Evolutionary conservation across 2,888 invertebrate species (phyloP).

Genomic region (Physocephala rufipes): DNA sequence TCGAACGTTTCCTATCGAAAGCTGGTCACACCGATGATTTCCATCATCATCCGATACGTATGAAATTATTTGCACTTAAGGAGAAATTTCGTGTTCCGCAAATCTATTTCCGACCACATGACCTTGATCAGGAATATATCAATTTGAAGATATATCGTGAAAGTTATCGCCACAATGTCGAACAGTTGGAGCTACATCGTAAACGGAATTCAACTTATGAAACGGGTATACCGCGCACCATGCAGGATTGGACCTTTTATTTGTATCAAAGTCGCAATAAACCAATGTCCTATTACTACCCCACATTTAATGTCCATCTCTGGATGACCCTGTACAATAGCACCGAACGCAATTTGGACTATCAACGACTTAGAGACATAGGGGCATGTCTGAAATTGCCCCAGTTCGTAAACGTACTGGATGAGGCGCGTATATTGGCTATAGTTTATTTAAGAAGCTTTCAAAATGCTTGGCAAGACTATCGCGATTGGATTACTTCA

Average conservation of each 20-base stretch:
- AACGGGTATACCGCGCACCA: conserved; percentile 53
- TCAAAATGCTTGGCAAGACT: conserved; percentile 57
- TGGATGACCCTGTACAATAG: conserved; percentile 62
- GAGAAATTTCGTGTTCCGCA: conserved; percentile 54
- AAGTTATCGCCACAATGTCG: conserved; percentile 59
- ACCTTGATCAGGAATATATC: conserved; percentile 56
- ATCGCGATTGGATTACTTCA: conserved; percentile 53
- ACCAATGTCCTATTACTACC: conserved; percentile 61
- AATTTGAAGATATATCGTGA: conserved; percentile 55
- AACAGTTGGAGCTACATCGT: conserved; percentile 54
- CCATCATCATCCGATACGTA: conserved; percentile 47
- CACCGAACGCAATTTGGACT: conserved; percentile 53
- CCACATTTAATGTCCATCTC: conserved; percentile 59
- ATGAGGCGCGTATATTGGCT: conserved; percentile 58
- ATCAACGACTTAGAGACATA: conserved; percentile 52
- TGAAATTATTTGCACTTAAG: conserved; percentile 50
- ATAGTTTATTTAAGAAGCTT: conserved; percentile 61
- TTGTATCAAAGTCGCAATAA: conserved; percentile 60
- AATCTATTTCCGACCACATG: conserved; percentile 52
- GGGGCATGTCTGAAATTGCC: conserved; percentile 59
- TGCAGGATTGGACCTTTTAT: conserved; percentile 61
- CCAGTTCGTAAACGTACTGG: conserved; percentile 56
- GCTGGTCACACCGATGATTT: conserved; percentile 47
- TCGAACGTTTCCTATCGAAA: conserved; percentile 51
- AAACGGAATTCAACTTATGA: conserved; percentile 56